Percentiles rank a stretch among this genome's conserved stretches.
Evolutionary conservation across 2,113 vertebrate species (phyloP).

Genomic region (Haliaeetus leucogaster): DNA sequence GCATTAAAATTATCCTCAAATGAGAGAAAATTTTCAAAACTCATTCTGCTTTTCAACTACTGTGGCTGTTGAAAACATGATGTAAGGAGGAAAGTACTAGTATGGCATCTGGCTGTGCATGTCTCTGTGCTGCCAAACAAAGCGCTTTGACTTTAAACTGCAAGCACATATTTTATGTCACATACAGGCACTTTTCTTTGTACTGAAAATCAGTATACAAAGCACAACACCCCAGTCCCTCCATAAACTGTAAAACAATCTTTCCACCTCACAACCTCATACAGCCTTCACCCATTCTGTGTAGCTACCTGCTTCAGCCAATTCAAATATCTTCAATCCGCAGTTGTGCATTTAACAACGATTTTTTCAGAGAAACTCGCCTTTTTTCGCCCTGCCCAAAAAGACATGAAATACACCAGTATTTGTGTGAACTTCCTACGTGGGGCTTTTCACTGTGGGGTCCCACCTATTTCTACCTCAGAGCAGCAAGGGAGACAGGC

Average conservation of each 20-base stretch:
- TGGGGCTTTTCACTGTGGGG: accelerated
- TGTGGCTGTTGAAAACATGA: accelerated
- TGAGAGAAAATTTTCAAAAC: neutral
- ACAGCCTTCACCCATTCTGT: accelerated
- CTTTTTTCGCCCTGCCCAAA: neutral
- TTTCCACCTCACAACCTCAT: neutral
- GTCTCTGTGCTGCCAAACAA: neutral
- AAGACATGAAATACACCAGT: neutral
- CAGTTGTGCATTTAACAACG: neutral
- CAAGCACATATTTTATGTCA: neutral
- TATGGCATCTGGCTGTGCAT: neutral
- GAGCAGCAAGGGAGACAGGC: neutral
- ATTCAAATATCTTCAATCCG: neutral
- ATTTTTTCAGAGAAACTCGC: neutral
- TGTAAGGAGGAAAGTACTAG: neutral
- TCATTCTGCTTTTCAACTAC: neutral
- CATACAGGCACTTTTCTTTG: neutral
- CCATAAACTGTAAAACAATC: neutral
- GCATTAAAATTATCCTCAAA: neutral
- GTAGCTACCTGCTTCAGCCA: accelerated
- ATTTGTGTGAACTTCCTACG: accelerated
- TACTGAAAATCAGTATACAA: neutral
- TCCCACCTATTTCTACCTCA: neutral
- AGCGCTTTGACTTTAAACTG: neutral
- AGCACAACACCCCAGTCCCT: neutral